Base-by-base conservation (phyloP, 92 coral and sea anemone species). In the Epizoanthus stellaris region DNA sequence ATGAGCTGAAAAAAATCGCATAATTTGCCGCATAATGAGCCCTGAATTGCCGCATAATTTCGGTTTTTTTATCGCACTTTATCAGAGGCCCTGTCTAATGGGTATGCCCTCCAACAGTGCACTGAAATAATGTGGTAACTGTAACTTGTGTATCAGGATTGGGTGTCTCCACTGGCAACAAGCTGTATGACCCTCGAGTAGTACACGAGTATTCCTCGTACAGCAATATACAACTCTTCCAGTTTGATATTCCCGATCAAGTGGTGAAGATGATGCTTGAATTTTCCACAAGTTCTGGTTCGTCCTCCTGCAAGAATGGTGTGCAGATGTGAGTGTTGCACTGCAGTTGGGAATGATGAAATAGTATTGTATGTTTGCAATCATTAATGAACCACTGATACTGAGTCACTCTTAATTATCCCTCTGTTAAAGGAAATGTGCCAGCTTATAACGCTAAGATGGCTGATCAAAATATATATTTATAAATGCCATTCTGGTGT, bases 161-260 rank as follows among this genome's bases (percentile, higher is more conserved):
- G 54, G 8, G 54, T 49, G 54, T 49, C 11, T 49, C 54, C 54
- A 49, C 70, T 64, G 70, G 25, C 70, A 20, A 64, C 7, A 64
- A 20, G 47, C 63, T 38, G 20, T 83, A 70, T 61, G 16, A 67
- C 16, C 25, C 69, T 20, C 69, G 87, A 71, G 70, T 38, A 5
- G 70, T 83, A 59, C 70, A 83, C 14, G 87, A 83, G 58, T 83
- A 83, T 40, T 8, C 61, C n/a, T 70, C 80, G 14, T 83, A 69
- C 70, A 83, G 80, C 13, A 80, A 83, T 30, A 83, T 83, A 70
- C 70, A 83, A 65, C 58, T 83, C 4, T 69, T 83, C 52, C 67
- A 57, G 40, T 16, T 71, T 17, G 34, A 52, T 10, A 36, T 82
- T 12, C 87, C 87, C 17, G 67, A 53, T 14, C 20, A 56, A 34